Conservation (phyloP, 2,888 invertebrate genomes). For the Steromphala cineraria region DNA sequence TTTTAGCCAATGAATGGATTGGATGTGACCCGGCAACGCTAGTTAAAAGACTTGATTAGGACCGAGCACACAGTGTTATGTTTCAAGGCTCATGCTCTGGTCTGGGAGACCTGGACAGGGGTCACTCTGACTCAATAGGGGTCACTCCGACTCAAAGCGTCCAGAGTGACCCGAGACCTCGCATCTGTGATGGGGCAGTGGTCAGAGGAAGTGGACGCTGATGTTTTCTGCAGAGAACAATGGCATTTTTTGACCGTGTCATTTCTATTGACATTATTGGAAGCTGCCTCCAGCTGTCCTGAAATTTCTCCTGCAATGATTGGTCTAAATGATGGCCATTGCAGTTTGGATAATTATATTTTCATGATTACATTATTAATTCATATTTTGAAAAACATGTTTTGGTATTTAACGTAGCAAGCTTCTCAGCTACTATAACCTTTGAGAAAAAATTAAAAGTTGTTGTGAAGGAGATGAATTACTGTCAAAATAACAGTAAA, state of each 20-base stretch:
- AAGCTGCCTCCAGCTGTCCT: background rate
- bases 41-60: background rate
- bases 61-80: background rate
- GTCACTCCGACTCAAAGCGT: background rate
- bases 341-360: too few relatives aligned
- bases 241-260: slow-evolving; percentile 8
- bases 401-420: too few relatives aligned
- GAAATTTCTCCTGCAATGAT: background rate
- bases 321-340: background rate
- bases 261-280: background rate
- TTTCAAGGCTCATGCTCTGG: background rate
- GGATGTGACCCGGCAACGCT: too few relatives aligned
- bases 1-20: too few relatives aligned
- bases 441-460: too few relatives aligned
- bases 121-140: slow-evolving; percentile 11
- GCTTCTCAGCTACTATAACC: too few relatives aligned
- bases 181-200: background rate
- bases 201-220: slow-evolving; percentile 3
- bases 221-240: background rate
- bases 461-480: too few relatives aligned
- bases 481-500: too few relatives aligned
- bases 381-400: too few relatives aligned
- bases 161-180: background rate
- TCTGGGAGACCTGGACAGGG: background rate
- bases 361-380: too few relatives aligned